Evolutionary conservation across 2,888 invertebrate species (phyloP).

Genomic region (Conus canariensis): DNA sequence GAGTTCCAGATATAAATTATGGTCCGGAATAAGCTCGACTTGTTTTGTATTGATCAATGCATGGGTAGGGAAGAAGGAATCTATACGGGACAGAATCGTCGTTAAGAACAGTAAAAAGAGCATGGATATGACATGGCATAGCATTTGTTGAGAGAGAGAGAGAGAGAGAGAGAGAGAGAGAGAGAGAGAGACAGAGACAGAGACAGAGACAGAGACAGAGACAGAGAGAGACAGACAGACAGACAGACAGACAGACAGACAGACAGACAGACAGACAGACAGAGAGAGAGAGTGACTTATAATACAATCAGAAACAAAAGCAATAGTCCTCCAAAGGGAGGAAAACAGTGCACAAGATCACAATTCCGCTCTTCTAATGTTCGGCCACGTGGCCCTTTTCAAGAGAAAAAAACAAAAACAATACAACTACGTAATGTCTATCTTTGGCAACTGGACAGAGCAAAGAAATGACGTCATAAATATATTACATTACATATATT

Average conservation of each 20-base stretch:
- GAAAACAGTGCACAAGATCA: not conserved
- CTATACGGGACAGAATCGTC: not conserved
- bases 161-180: not conserved
- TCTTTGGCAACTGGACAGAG: too few species aligned
- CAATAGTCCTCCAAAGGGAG: not conserved
- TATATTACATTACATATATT: too few species aligned
- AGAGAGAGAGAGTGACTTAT: not conserved
- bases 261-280: not conserved
- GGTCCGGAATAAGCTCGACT: too few species aligned
- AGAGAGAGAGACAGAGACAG: not conserved
- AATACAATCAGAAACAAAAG: not conserved
- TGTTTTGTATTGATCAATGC: too few species aligned
- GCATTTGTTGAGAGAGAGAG: not conserved
- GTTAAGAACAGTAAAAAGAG: too few species aligned
- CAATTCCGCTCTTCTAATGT: not conserved
- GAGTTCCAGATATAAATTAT: too few species aligned
- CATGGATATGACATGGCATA: too few species aligned
- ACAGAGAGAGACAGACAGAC: not conserved
- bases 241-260: not conserved
- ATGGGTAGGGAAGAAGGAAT: not conserved
- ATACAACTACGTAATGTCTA: too few species aligned
- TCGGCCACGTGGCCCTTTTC: too few species aligned
- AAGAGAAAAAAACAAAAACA: too few species aligned
- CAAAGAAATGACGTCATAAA: too few species aligned
- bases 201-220: not conserved